Conservation (phyloP, 2,888 invertebrate species). For the Sinohyriopsis cumingii region DNA sequence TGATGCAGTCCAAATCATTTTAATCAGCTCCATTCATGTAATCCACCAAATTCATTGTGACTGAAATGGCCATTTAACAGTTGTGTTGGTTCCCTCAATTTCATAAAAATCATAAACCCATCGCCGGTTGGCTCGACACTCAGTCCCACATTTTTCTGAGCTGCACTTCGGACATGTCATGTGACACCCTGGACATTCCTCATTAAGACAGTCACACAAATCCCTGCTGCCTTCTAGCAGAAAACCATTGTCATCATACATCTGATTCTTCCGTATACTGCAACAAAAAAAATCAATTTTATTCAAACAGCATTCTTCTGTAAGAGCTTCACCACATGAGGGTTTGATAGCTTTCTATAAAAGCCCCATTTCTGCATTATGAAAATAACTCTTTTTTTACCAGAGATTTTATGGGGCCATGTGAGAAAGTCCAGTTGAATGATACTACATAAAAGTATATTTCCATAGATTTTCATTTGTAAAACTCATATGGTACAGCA, state of each 20-base stretch:
- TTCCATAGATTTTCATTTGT: too few species aligned
- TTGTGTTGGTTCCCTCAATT: constrained; percentile 62
- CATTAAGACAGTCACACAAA: constrained; percentile 88
- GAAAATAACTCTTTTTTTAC: too few species aligned
- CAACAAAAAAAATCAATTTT: constrained; percentile 16
- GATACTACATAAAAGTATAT: too few species aligned
- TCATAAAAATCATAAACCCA: constrained; percentile 67
- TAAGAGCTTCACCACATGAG: neutral
- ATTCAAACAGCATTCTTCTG: neutral
- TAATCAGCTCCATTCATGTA: too few species aligned
- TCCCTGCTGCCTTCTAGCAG: constrained; percentile 76
- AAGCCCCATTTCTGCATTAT: too few species aligned
- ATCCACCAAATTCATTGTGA: neutral
- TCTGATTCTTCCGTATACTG: constrained; percentile 61
- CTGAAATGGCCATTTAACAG: constrained; percentile 35
- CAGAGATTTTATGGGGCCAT: too few species aligned
- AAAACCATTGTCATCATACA: constrained; percentile 67
- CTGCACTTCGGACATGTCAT: constrained; percentile 75
- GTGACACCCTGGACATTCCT: constrained; percentile 87
- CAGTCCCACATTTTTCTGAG: constrained; percentile 69
- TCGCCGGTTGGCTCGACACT: constrained; percentile 66
- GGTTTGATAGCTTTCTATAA: neutral
- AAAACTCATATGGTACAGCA: too few species aligned
- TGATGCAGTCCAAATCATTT: too few species aligned
- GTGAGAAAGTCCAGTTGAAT: too few species aligned